A percentile compares a stretch with the other conserved stretches of the same genome.
Conservation (phyloP, 2,888 invertebrate genomes). For the Eudemis profundana region DNA sequence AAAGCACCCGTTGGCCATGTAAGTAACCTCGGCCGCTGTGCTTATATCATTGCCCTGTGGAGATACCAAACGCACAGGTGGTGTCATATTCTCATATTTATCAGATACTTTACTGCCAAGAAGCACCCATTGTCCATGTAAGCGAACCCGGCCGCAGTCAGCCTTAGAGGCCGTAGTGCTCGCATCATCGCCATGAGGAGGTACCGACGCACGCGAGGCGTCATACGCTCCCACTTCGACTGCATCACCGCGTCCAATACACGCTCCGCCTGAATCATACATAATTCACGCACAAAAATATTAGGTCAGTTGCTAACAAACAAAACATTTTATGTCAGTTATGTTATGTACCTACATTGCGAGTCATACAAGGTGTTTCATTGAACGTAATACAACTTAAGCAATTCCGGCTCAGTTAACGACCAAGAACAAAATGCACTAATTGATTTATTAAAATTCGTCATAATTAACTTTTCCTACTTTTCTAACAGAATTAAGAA, state of each 20-base stretch:
- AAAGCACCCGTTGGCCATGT: conserved; percentile 78
- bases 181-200: conserved; percentile 73
- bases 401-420: too few species aligned
- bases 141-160: conserved; percentile 79
- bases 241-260: conserved; percentile 73
- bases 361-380: too few species aligned
- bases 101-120: conserved; percentile 62
- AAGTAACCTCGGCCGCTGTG: conserved; percentile 73
- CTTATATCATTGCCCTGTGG: conserved; percentile 70
- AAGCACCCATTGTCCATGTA: conserved; percentile 79
- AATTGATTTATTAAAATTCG: too few species aligned
- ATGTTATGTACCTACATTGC: too few species aligned
- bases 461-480: too few species aligned
- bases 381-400: too few species aligned
- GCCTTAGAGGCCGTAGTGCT: conserved; percentile 73
- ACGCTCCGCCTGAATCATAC: conserved; percentile 60
- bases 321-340: too few species aligned
- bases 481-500: too few species aligned
- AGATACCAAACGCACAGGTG: conserved; percentile 61
- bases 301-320: too few species aligned
- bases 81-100: conserved; percentile 61
- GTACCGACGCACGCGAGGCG: conserved; percentile 60
- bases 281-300: background rate
- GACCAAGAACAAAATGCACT: too few species aligned
- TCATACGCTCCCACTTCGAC: conserved; percentile 73